phyloP scores from a whole-genome alignment of 2,113 vertebrate genomes.

The Bolborhynchus lineola region DNA sequence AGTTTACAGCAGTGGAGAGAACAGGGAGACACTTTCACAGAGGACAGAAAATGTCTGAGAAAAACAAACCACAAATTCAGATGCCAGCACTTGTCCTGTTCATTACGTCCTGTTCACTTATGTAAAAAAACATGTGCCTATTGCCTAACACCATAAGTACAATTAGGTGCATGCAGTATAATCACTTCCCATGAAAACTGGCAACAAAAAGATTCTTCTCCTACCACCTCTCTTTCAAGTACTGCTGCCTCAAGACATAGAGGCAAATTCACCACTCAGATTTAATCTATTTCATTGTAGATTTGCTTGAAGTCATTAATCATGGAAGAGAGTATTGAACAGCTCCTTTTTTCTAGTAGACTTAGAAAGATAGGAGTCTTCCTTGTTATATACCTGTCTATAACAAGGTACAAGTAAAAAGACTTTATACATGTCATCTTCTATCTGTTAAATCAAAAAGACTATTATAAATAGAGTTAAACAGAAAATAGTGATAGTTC shows the following conservation, averaged over 20 bases:
- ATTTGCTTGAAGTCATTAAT: background rate
- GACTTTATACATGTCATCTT: background rate
- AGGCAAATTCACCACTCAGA: background rate
- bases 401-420: background rate
- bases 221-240: background rate
- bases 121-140: background rate
- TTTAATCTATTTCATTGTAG: background rate
- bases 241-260: background rate
- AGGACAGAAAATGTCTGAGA: slow-evolving; percentile 5
- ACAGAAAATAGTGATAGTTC: background rate
- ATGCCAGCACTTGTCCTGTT: background rate
- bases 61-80: background rate
- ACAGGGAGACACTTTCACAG: background rate
- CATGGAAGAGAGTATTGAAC: background rate
- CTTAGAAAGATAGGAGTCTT: background rate
- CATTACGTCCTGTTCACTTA: background rate
- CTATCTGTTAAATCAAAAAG: background rate
- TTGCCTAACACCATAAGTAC: background rate
- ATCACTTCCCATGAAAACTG: background rate
- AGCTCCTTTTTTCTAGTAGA: background rate
- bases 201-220: background rate
- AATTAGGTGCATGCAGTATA: background rate
- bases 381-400: background rate
- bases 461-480: background rate
- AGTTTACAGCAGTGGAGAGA: background rate